phyloP scores from a whole-genome alignment of 2,113 vertebrate species.

The Hippoglossus stenolepis region DNA sequence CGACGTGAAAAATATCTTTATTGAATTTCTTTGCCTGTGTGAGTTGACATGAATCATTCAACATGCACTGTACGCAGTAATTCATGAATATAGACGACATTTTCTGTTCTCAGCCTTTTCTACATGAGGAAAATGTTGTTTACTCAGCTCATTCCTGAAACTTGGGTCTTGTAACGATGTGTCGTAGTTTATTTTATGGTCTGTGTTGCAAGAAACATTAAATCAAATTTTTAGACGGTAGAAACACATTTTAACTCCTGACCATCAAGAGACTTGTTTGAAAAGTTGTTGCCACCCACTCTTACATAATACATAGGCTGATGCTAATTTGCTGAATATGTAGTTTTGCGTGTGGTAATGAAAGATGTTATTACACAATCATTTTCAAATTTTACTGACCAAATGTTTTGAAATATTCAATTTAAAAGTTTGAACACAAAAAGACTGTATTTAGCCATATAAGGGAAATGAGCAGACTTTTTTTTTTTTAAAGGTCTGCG shows the following conservation, averaged over 20 bases:
- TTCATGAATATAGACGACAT: not conserved
- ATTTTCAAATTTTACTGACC: not conserved
- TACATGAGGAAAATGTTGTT: constrained; percentile 9
- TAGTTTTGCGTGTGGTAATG: not conserved
- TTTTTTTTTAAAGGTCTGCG: constrained; percentile 25
- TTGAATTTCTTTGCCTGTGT: not conserved
- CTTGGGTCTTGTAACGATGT: constrained; percentile 14
- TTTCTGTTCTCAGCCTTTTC: not conserved
- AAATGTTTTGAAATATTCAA: not conserved
- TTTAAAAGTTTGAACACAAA: constrained; percentile 1
- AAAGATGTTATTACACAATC: not conserved
- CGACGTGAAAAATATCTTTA: not conserved
- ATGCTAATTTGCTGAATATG: not conserved
- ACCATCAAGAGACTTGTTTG: not conserved
- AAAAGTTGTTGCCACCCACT: not conserved
- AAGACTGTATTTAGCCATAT: constrained; percentile 25
- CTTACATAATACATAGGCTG: constrained; percentile 3
- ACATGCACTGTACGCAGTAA: not conserved
- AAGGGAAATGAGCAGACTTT: constrained; percentile 24
- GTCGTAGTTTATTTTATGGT: not conserved
- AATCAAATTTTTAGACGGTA: not conserved
- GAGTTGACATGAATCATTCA: not conserved
- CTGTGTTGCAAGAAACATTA: not conserved
- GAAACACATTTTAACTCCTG: not conserved
- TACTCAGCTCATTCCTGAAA: constrained; percentile 3